These are phyloP conservation scores for Pseudeuparius sepicola DNA, from an alignment of 2,888 invertebrate genomes.

Conservation along the genomic window DNA sequence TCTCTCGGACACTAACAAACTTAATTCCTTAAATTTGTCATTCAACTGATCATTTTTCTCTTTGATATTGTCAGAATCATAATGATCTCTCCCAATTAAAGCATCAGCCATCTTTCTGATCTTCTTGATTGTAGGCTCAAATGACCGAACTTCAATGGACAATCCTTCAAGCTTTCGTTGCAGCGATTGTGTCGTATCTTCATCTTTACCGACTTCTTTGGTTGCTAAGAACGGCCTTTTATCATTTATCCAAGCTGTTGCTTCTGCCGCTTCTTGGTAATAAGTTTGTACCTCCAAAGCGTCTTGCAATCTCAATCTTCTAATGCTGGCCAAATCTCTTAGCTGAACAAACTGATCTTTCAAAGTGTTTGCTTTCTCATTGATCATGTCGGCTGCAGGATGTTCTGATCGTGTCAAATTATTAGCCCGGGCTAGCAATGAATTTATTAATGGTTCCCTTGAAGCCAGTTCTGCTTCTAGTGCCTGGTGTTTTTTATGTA, in stretches of 20 bases:
- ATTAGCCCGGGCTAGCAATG: conserved; percentile 61
- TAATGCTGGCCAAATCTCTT: conserved; percentile 59
- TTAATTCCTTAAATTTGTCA: conserved; percentile 54
- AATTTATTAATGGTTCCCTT: conserved; percentile 73
- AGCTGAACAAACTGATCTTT: conserved; percentile 59
- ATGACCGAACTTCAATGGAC: conserved; percentile 73
- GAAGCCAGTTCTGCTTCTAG: conserved; percentile 83
- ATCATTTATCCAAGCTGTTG: conserved; percentile 86
- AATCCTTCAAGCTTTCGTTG: conserved; percentile 75
- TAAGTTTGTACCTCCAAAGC: conserved; percentile 81
- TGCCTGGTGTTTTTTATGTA: conserved; percentile 89
- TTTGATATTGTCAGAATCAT: conserved; percentile 65
- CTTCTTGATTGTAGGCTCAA: conserved; percentile 60
- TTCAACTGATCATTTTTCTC: conserved; percentile 54
- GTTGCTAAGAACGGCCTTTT: conserved; percentile 66
- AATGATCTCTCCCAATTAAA: conserved; percentile 65
- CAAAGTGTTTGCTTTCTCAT: conserved; percentile 55
- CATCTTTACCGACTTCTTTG: conserved; percentile 82
- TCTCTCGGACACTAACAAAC: conserved; percentile 52
- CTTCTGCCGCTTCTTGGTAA: conserved; percentile 81
- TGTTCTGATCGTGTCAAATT: conserved; percentile 77
- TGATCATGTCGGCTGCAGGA: conserved; percentile 70
- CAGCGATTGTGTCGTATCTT: conserved; percentile 78
- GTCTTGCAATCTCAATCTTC: conserved; percentile 65
- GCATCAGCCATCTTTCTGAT: conserved; percentile 57